Percentiles rank a stretch among this genome's conserved stretches.
These are phyloP conservation scores for Exephanes ischioxanthus DNA, from an alignment of 2,888 invertebrate genomes.

Conservation along the genomic window DNA sequence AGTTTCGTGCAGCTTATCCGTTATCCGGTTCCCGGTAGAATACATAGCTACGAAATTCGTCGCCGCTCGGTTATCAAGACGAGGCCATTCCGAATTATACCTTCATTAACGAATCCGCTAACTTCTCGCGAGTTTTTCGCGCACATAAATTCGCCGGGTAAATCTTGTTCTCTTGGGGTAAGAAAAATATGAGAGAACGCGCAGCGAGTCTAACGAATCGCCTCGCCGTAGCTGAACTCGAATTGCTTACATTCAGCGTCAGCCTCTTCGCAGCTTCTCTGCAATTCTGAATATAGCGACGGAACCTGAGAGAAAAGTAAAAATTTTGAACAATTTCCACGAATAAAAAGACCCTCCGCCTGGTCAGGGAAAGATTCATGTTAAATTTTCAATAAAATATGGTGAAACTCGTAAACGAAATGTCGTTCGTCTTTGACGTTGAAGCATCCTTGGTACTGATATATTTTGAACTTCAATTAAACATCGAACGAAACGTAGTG, in stretches of 20 bases:
- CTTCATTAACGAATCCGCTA: slow-evolving; percentile 31
- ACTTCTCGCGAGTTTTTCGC: slow-evolving; percentile 19
- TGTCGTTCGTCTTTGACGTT: no score
- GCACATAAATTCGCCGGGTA: slow-evolving; percentile 1
- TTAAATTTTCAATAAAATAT: neutral
- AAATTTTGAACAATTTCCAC: neutral
- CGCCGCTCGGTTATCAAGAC: slow-evolving; percentile 20
- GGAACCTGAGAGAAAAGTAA: neutral
- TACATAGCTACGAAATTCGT: slow-evolving; percentile 5
- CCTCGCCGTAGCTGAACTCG: neutral
- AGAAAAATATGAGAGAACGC: slow-evolving; percentile 18
- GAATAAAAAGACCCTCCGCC: neutral
- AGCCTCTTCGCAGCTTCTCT: neutral
- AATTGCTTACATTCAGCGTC: slow-evolving; percentile 2
- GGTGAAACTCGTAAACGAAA: neutral
- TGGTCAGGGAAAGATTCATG: neutral
- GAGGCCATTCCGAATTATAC: slow-evolving; percentile 23
- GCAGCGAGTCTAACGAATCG: slow-evolving; percentile 31
- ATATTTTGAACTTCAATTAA: no score
- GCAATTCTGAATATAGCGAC: neutral
- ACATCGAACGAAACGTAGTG: no score
- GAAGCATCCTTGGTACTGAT: no score
- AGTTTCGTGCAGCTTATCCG: neutral
- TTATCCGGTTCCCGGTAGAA: slow-evolving; percentile 17
- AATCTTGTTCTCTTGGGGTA: slow-evolving; percentile 2